Evolutionary conservation across 2,113 vertebrate species (phyloP).

Genomic region (Rhea pennata): DNA sequence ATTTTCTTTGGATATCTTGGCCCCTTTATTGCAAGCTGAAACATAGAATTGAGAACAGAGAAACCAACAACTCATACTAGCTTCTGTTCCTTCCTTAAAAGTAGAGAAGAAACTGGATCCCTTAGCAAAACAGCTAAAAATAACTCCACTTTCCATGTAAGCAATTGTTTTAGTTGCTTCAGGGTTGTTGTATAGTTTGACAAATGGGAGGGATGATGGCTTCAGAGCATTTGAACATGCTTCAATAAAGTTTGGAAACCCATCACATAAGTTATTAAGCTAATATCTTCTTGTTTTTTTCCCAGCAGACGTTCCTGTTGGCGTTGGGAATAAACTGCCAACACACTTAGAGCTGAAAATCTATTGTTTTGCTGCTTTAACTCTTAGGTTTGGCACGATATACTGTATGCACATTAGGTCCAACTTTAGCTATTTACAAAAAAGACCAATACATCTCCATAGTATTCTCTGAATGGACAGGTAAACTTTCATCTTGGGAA

Average conservation of each 20-base stretch:
- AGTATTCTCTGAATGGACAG: background rate
- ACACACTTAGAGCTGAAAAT: background rate
- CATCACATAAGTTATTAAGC: background rate
- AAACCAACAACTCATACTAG: background rate
- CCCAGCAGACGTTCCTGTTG: fast-evolving
- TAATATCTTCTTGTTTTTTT: background rate
- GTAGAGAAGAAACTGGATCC: background rate
- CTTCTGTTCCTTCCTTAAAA: background rate
- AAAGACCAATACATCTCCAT: background rate
- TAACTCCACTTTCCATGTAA: background rate
- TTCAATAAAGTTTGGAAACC: background rate
- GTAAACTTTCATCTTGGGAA: background rate
- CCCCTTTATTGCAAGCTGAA: background rate
- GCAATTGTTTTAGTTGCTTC: background rate
- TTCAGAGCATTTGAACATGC: background rate
- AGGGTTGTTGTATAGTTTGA: background rate
- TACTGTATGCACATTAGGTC: background rate
- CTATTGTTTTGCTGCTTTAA: background rate
- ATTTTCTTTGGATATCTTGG: no score
- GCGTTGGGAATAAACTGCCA: background rate
- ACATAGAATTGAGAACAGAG: background rate
- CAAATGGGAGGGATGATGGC: background rate
- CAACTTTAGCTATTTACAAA: background rate
- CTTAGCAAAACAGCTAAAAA: background rate
- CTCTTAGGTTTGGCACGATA: background rate